Conservation (phyloP, 2,113 vertebrate species). For the Hiodon alosoides region DNA sequence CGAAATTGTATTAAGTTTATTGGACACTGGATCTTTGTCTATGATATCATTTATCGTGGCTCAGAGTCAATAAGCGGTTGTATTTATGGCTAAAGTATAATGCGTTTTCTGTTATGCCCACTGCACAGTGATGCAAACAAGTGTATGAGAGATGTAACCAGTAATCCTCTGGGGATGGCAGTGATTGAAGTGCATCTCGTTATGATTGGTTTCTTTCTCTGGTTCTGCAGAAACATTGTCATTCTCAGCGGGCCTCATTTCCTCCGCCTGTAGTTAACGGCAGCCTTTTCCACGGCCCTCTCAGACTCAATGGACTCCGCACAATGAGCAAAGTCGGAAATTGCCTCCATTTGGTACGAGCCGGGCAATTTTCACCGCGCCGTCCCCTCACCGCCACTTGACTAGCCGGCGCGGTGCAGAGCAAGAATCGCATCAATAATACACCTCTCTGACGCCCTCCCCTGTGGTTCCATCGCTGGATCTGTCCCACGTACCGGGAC, state of each 20-base stretch:
- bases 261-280: conserved; percentile 41
- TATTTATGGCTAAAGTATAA: background rate
- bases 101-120: background rate
- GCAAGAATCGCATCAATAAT: conserved; percentile 31
- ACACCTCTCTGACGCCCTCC: conserved; percentile 15
- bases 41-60: background rate
- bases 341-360: conserved; percentile 57
- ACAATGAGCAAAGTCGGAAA: conserved; percentile 44
- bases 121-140: background rate
- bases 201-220: background rate
- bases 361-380: conserved; percentile 57
- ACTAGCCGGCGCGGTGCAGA: background rate
- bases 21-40: background rate
- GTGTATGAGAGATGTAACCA: no score
- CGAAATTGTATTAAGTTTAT: no score
- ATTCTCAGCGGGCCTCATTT: conserved; percentile 44
- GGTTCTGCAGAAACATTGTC: conserved; percentile 22
- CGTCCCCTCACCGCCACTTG: conserved; percentile 40
- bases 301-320: conserved; percentile 26
- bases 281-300: conserved; percentile 37
- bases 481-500: background rate
- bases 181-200: background rate
- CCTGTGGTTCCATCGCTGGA: background rate
- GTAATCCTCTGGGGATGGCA: background rate
- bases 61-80: background rate